phyloP scores from a whole-genome alignment of 2,113 vertebrate genomes.

The Apus apus region DNA sequence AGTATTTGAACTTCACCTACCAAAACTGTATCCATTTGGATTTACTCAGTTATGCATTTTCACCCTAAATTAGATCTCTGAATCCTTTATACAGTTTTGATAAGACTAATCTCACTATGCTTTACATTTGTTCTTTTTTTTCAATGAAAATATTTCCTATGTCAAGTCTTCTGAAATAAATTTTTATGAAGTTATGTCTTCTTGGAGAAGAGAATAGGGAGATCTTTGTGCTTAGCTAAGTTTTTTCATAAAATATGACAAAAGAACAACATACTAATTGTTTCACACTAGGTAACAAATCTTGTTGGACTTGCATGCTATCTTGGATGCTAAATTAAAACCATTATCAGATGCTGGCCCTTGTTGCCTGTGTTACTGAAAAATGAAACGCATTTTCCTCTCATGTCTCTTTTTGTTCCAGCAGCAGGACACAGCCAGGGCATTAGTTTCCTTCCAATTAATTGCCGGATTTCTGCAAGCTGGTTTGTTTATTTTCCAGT shows the following conservation, averaged over 20 bases:
- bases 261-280: background rate
- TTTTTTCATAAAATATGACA: background rate
- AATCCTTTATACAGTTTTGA: background rate
- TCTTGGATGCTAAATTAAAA: constrained; percentile 1
- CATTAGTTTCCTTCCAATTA: background rate
- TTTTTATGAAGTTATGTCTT: background rate
- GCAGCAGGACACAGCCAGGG: background rate
- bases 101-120: background rate
- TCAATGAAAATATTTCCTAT: background rate
- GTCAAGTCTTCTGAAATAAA: background rate
- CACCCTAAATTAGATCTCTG: background rate
- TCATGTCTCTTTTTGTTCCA: background rate
- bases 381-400: background rate
- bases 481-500: background rate
- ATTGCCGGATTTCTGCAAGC: background rate
- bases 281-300: constrained; percentile 18
- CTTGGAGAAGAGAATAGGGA: background rate
- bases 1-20: background rate
- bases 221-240: background rate
- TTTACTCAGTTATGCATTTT: background rate
- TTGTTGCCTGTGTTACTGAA: constrained; percentile 13
- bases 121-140: background rate
- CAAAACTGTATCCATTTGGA: background rate
- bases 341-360: background rate
- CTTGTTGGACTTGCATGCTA: background rate